Evolutionary conservation across 2,797 vertebrate genomes (phyloP).

Genomic region (Protosalanx chinensis): DNA sequence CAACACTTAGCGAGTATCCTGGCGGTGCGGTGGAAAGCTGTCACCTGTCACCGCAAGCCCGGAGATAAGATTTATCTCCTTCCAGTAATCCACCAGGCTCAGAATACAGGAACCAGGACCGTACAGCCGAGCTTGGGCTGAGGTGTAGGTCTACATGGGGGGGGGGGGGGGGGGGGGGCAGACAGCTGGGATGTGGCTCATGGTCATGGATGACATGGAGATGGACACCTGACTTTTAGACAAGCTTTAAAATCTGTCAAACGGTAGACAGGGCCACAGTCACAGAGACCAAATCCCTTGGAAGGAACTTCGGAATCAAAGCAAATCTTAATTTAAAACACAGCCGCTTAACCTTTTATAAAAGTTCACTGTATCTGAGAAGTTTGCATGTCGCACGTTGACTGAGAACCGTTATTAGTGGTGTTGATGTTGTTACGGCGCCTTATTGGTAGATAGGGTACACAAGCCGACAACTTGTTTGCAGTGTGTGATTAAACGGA

Average conservation of each 20-base stretch:
- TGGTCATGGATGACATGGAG: neutral
- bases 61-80: slow-evolving; percentile 54
- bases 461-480: neutral
- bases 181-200: neutral
- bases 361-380: slow-evolving; percentile 5
- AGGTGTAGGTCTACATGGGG: neutral
- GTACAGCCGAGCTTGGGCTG: slow-evolving; percentile 18
- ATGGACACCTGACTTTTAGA: no score
- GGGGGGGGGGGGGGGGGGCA: neutral
- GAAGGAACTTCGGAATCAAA: neutral
- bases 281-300: slow-evolving; percentile 6
- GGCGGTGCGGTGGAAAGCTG: slow-evolving; percentile 37
- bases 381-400: neutral
- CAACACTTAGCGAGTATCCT: neutral
- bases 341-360: neutral
- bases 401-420: neutral
- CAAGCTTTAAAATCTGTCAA: neutral
- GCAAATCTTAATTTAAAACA: neutral
- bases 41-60: slow-evolving; percentile 32
- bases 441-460: neutral
- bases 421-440: neutral
- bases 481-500: slow-evolving; percentile 15
- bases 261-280: slow-evolving; percentile 8
- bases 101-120: slow-evolving; percentile 28
- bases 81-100: slow-evolving; percentile 57